These are phyloP conservation scores for Sarcophaga peregrina DNA, from an alignment of 1,140 invertebrate species.

Conservation along the genomic window DNA sequence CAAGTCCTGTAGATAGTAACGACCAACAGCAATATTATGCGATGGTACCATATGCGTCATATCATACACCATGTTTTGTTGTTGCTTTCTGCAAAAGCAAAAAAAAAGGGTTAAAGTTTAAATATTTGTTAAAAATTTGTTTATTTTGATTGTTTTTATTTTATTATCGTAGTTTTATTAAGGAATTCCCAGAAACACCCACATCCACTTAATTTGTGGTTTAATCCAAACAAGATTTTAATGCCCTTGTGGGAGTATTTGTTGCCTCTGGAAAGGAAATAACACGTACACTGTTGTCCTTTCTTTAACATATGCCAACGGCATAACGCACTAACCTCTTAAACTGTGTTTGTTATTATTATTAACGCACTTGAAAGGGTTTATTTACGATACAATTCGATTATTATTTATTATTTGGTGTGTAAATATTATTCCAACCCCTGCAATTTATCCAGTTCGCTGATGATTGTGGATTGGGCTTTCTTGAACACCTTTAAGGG, in stretches of 20 bases:
- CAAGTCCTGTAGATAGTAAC: constrained; percentile 58
- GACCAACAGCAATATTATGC: constrained; percentile 61
- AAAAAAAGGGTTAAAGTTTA: not conserved
- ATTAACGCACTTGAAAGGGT: constrained; percentile 54
- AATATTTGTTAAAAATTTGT: not conserved
- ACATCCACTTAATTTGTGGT: constrained; percentile 34
- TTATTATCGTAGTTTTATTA: constrained; percentile 4
- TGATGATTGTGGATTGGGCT: not conserved
- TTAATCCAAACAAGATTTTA: constrained; percentile 12
- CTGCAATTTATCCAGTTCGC: not conserved
- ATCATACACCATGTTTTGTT: constrained; percentile 61
- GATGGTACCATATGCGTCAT: constrained; percentile 63
- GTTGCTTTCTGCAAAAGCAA: constrained; percentile 12
- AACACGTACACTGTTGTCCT: constrained; percentile 36
- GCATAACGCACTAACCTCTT: constrained; percentile 54
- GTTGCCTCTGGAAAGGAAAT: constrained; percentile 35
- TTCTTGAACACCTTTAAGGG: not conserved
- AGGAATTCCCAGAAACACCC: not conserved
- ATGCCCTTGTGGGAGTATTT: not conserved
- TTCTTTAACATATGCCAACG: constrained; percentile 50
- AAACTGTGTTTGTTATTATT: constrained; percentile 52
- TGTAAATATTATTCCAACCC: constrained; percentile 19
- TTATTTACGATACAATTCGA: constrained; percentile 45
- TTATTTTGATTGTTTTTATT: not conserved
- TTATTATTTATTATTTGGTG: constrained; percentile 24